These are phyloP conservation scores for Magallana ariakensis DNA, from an alignment of 1,140 invertebrate genomes.

Conservation along the genomic window DNA sequence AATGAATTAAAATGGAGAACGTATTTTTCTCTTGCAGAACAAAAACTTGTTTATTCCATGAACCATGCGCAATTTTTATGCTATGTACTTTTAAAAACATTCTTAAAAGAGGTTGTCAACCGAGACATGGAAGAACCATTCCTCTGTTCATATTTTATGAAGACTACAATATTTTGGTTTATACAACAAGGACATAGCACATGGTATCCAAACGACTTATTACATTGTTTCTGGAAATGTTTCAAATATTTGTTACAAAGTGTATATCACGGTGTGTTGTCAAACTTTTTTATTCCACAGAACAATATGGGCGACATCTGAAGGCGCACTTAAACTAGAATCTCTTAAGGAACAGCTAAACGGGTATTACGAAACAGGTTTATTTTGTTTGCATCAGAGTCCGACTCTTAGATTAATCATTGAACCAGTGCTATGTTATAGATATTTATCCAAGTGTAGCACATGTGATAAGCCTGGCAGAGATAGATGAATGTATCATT, in stretches of 20 bases:
- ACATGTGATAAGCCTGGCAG: background rate
- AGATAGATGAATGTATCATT: background rate
- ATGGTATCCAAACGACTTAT: background rate
- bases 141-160: background rate
- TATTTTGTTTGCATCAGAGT: background rate
- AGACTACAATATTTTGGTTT: background rate
- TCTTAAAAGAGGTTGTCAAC: background rate
- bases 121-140: background rate
- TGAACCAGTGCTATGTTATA: background rate
- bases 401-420: background rate
- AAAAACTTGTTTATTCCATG: background rate
- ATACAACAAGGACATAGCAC: background rate
- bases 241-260: background rate
- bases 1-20: no score
- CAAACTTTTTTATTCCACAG: background rate
- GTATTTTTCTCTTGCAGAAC: no score
- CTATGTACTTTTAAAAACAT: background rate
- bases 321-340: background rate
- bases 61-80: background rate
- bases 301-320: background rate
- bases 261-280: background rate
- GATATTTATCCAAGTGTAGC: background rate
- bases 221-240: background rate
- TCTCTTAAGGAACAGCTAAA: background rate
- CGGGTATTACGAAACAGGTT: background rate